Evolutionary conservation across 2,113 vertebrate species (phyloP).

Genomic region (Heterocephalus glaber): DNA sequence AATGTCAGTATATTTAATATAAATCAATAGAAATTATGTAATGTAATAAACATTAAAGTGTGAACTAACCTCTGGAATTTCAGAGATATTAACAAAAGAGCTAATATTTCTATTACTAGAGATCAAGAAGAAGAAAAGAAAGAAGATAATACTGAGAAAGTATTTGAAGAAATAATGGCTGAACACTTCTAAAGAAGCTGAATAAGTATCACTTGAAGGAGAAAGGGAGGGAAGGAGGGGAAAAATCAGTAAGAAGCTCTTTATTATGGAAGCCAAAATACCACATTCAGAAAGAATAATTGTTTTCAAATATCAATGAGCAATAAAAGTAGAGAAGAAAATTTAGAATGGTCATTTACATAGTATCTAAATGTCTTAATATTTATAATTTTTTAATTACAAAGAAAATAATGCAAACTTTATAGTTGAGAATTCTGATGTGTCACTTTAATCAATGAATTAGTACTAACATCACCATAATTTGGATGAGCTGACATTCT

Average conservation of each 20-base stretch:
- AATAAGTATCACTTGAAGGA: neutral
- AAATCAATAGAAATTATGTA: neutral
- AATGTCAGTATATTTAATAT: neutral
- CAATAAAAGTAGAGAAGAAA: neutral
- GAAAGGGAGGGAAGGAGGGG: neutral
- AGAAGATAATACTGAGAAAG: neutral
- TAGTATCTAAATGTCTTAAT: neutral
- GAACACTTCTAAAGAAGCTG: neutral
- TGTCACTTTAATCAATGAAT: neutral
- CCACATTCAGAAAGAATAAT: neutral
- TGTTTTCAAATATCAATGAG: neutral
- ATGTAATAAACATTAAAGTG: neutral
- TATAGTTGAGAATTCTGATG: neutral
- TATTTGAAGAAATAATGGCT: neutral
- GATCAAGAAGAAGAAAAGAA: neutral
- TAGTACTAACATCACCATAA: neutral
- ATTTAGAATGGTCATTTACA: neutral
- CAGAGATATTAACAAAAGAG: neutral
- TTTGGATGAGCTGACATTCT: neutral
- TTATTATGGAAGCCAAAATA: neutral
- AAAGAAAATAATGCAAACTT: neutral
- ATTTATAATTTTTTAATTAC: neutral
- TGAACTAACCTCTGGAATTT: neutral
- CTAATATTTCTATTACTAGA: neutral
- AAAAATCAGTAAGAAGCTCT: neutral